phyloP scores from a whole-genome alignment of 2,113 vertebrate species.

The Diglossa brunneiventris region DNA sequence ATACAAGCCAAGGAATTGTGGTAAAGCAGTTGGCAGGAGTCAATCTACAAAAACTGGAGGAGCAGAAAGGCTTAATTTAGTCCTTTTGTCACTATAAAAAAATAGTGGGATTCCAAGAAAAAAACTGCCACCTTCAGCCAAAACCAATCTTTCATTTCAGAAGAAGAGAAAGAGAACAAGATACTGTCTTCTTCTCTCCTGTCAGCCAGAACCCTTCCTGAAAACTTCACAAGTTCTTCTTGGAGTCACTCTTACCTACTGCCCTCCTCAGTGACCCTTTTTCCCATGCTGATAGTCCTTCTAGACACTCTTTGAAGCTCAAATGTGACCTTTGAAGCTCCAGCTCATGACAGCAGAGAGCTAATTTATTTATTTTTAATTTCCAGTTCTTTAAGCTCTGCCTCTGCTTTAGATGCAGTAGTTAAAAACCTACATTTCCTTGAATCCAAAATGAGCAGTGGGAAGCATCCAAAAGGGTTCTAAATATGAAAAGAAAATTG shows the following conservation, averaged over 20 bases:
- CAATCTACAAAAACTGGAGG: not conserved
- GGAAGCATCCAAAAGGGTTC: slow-evolving; percentile 4
- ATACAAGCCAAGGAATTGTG: not conserved
- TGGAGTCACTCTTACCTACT: not conserved
- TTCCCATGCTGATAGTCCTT: not conserved
- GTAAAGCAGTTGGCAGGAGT: not conserved
- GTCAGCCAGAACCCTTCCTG: not conserved
- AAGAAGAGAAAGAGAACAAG: not conserved
- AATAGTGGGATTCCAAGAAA: not conserved
- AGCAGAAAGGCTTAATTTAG: not conserved
- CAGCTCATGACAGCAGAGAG: not conserved
- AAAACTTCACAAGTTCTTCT: not conserved
- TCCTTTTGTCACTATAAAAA: not conserved
- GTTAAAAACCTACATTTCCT: slow-evolving; percentile 17
- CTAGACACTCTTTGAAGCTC: not conserved
- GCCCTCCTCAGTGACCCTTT: not conserved
- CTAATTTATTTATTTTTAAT: slow-evolving; percentile 47
- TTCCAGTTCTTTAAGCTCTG: not conserved
- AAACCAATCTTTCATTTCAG: not conserved
- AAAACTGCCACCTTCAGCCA: not conserved
- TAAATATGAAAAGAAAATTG: slow-evolving; percentile 55
- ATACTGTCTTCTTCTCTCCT: not conserved
- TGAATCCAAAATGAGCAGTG: slow-evolving; percentile 32
- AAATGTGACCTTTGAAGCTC: slow-evolving; percentile 1
- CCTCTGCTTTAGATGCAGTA: not conserved